These are phyloP conservation scores for Chalcosyrphus nemorum DNA, from an alignment of 2,888 invertebrate species.

Conservation along the genomic window DNA sequence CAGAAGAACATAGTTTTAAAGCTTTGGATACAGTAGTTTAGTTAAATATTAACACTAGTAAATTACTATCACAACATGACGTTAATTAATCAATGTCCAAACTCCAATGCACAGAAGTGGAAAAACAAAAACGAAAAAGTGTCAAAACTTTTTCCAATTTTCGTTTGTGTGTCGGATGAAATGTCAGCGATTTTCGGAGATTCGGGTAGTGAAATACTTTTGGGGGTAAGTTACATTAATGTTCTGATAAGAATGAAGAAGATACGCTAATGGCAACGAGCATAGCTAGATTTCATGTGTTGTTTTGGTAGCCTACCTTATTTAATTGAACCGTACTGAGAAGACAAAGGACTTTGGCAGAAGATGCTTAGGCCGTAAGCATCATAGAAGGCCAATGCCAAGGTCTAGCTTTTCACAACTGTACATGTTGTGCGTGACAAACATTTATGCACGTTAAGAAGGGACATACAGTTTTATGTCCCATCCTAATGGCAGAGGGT, in stretches of 20 bases:
- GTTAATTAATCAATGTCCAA: constrained; percentile 78
- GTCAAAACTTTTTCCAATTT: constrained; percentile 55
- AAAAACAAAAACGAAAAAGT: constrained; percentile 63
- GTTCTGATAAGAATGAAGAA: not conserved
- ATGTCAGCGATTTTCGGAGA: constrained; percentile 12
- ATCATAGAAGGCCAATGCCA: no score
- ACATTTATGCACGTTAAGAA: no score
- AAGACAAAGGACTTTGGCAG: no score
- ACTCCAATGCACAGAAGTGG: constrained; percentile 72
- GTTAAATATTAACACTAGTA: constrained; percentile 72
- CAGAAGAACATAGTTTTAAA: constrained; percentile 64
- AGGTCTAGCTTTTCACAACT: no score
- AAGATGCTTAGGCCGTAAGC: no score
- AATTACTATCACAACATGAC: constrained; percentile 80
- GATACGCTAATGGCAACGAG: no score
- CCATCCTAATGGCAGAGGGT: no score
- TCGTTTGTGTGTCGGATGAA: not conserved
- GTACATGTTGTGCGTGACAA: no score
- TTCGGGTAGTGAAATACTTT: not conserved
- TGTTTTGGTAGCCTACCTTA: no score
- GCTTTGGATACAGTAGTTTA: constrained; percentile 46
- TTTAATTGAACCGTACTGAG: no score
- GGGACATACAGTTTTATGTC: no score
- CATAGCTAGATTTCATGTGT: no score
- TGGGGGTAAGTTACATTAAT: not conserved